Percentiles rank a stretch among this genome's conserved stretches.
Conservation (phyloP, 53 echinoderm and acorn worm species). For the Actinopyga echinites region DNA sequence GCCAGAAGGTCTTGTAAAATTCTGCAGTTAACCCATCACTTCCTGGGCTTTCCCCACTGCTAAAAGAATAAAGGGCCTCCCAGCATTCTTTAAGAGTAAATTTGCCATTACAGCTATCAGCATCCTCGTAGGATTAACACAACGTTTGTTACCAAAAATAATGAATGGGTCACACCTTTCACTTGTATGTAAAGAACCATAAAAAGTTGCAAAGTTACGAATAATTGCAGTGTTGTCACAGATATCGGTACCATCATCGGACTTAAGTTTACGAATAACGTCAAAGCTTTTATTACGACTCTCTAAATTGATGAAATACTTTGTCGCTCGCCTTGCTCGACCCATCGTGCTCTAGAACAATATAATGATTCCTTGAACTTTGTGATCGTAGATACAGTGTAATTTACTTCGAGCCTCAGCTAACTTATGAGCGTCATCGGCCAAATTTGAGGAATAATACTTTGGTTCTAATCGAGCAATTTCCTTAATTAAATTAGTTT, state of each 20-base stretch:
- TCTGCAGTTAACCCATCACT: not conserved
- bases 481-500: not conserved
- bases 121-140: not conserved
- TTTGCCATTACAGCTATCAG: not conserved
- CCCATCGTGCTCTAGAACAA: slow-evolving; percentile 29
- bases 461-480: not conserved
- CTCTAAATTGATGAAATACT: slow-evolving; percentile 40
- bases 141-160: not conserved
- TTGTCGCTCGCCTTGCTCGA: slow-evolving; percentile 7
- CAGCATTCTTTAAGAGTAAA: not conserved
- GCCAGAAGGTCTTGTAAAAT: slow-evolving; percentile 1
- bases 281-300: not conserved
- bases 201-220: not conserved
- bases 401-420: not conserved
- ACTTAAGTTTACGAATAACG: not conserved
- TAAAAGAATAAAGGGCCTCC: not conserved
- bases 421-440: not conserved
- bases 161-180: not conserved
- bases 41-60: too few species aligned
- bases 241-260: not conserved
- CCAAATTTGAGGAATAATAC: not conserved
- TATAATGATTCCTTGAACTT: slow-evolving; percentile 13
- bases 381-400: slow-evolving; percentile 17
- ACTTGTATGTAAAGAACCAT: not conserved
- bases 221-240: not conserved